A percentile compares a stretch with the other conserved stretches of the same genome.
Evolutionary conservation across 2,113 vertebrate genomes (phyloP).

Genomic region (Camelus dromedarius): DNA sequence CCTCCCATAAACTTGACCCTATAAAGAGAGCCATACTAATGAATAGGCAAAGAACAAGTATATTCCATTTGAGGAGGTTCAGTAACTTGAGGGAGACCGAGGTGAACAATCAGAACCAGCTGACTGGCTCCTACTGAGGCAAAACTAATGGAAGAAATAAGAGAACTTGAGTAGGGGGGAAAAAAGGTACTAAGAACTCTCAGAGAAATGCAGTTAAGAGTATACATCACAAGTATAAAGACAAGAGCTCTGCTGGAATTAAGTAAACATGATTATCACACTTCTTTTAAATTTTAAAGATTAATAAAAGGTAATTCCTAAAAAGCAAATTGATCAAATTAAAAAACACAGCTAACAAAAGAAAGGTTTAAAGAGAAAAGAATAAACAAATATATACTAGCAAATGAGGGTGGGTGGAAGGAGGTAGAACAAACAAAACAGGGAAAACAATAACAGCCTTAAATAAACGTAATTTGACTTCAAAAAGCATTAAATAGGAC

Average conservation of each 20-base stretch:
- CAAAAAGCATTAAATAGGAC: neutral
- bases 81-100: neutral
- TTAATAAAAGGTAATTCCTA: neutral
- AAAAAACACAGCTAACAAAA: neutral
- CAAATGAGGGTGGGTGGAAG: neutral
- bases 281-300: too few relatives aligned
- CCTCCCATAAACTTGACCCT: neutral
- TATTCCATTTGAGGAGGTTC: slow-evolving; percentile 33
- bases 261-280: slow-evolving; percentile 17
- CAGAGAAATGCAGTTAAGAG: slow-evolving; percentile 27
- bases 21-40: neutral
- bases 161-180: neutral
- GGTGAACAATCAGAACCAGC: slow-evolving; percentile 38
- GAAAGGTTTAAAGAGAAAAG: neutral
- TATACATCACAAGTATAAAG: neutral
- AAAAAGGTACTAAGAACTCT: neutral
- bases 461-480: neutral
- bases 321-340: slow-evolving; percentile 36
- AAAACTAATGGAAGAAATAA: slow-evolving; percentile 34
- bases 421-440: neutral
- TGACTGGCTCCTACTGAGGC: neutral
- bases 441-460: neutral
- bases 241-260: neutral
- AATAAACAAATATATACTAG: neutral
- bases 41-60: slow-evolving; percentile 28